Evolutionary conservation across 2,797 vertebrate genomes (phyloP).

Genomic region (Jordanella pulchra): DNA sequence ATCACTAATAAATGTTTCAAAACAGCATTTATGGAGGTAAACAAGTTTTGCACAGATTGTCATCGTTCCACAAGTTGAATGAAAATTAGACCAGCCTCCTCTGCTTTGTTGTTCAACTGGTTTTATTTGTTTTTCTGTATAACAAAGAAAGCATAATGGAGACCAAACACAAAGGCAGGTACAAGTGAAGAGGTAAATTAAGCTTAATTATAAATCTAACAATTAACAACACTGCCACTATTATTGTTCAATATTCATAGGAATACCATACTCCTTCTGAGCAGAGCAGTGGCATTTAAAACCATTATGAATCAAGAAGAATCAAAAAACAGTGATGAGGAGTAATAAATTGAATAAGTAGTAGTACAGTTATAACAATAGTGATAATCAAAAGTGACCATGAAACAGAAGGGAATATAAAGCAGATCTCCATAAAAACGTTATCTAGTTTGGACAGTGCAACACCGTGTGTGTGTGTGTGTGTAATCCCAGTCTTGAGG

Average conservation of each 20-base stretch:
- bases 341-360: conserved; percentile 84
- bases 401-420: conserved; percentile 81
- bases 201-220: conserved; percentile 85
- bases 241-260: conserved; percentile 83
- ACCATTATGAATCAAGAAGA: conserved; percentile 83
- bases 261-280: conserved; percentile 78
- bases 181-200: conserved; percentile 81
- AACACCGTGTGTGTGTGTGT: conserved; percentile 68
- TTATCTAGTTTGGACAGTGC: conserved; percentile 82
- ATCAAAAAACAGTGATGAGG: conserved; percentile 83
- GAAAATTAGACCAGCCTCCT: conserved; percentile 13
- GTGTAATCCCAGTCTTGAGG: conserved; percentile 76
- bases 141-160: conserved; percentile 85
- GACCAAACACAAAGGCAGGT: conserved; percentile 85
- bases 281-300: conserved; percentile 79
- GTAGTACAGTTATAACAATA: conserved; percentile 86
- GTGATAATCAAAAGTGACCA: conserved; percentile 86
- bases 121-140: conserved; percentile 86
- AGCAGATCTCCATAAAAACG: conserved; percentile 82
- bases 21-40: background rate
- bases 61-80: background rate
- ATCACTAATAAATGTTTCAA: background rate
- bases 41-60: background rate
- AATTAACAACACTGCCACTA: conserved; percentile 84
- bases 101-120: conserved; percentile 74